These are phyloP conservation scores for Caerostris darwini DNA, from an alignment of 1,140 invertebrate genomes.

Conservation along the genomic window DNA sequence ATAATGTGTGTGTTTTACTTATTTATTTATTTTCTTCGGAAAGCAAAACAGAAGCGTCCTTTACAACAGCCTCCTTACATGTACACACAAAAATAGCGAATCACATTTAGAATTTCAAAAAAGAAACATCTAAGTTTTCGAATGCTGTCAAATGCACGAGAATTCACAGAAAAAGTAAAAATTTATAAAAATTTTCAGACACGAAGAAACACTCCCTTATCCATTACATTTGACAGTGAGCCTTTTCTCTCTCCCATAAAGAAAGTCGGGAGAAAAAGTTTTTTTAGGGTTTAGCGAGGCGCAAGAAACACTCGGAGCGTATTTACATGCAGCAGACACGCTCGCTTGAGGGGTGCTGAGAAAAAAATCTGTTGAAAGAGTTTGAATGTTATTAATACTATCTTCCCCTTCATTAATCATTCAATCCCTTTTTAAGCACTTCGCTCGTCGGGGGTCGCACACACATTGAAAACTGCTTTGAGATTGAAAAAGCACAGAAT, in stretches of 20 bases:
- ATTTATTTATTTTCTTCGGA: too few relatives aligned
- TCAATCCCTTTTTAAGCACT: neutral
- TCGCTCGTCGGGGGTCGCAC: neutral
- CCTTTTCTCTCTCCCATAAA: neutral
- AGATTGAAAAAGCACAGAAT: too few relatives aligned
- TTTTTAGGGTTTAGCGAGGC: neutral
- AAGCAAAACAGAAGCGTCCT: too few relatives aligned
- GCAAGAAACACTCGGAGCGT: neutral
- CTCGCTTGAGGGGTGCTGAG: neutral
- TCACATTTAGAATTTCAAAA: neutral
- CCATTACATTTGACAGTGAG: constrained; percentile 24
- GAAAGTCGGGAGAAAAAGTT: neutral
- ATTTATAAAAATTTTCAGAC: neutral
- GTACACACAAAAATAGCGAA: neutral
- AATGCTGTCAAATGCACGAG: neutral
- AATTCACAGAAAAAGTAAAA: neutral
- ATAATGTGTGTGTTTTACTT: too few relatives aligned
- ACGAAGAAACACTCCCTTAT: neutral
- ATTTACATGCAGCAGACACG: constrained; percentile 30
- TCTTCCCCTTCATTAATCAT: constrained; percentile 1
- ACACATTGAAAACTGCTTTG: too few relatives aligned
- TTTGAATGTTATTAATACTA: constrained; percentile 31
- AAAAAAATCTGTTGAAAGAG: neutral
- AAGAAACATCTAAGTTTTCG: neutral
- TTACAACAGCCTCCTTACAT: too few relatives aligned